A percentile compares a stretch with the other conserved stretches of the same genome.
Conservation (phyloP, 2,113 vertebrate species). For the Thamnophis sirtalis region DNA sequence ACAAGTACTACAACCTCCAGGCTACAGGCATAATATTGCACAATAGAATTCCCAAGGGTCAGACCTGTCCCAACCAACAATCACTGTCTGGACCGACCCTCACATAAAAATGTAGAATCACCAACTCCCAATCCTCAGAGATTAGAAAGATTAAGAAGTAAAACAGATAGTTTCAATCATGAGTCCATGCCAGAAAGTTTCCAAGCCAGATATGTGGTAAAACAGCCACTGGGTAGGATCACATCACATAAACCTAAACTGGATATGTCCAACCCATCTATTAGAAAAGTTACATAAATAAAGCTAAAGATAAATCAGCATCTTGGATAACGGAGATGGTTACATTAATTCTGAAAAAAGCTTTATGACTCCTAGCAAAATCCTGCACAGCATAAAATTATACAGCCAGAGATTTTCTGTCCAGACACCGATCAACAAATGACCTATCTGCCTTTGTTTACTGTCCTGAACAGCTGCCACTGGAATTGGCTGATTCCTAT, state of each 20-base stretch:
- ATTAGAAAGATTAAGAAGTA: not conserved
- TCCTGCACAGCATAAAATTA: not conserved
- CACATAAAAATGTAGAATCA: not conserved
- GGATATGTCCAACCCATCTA: not conserved
- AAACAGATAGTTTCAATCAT: not conserved
- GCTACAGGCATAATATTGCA: not conserved
- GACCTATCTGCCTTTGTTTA: not conserved
- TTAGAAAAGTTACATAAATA: not conserved
- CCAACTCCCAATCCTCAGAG: not conserved
- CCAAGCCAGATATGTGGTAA: not conserved
- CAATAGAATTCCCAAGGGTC: not conserved
- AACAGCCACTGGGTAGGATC: not conserved
- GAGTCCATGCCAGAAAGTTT: not conserved
- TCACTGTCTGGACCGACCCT: not conserved
- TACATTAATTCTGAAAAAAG: conserved; percentile 9
- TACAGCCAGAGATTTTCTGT: conserved; percentile 1
- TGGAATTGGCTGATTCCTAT: not conserved
- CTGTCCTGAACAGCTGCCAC: not conserved
- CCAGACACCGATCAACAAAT: not conserved
- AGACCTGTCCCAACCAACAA: not conserved
- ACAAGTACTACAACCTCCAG: not conserved
- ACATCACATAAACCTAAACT: not conserved
- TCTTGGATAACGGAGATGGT: not conserved
- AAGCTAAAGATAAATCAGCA: not conserved
- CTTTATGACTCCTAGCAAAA: not conserved